phyloP scores from a whole-genome alignment of 2,113 vertebrate species.

The Martes martes region DNA sequence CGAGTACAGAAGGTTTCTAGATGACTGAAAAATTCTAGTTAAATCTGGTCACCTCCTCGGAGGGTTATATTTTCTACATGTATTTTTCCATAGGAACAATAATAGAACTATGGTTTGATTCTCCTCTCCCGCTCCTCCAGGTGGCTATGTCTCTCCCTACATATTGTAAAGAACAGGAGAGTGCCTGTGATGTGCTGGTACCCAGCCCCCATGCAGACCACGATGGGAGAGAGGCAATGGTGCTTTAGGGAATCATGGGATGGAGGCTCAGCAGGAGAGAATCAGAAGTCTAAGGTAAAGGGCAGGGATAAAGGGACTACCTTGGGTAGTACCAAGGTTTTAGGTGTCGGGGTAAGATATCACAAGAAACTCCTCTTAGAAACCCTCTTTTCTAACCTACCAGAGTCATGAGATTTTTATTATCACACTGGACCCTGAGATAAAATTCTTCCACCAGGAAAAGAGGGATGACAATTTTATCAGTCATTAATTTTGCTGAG shows the following conservation, averaged over 20 bases:
- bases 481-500: background rate
- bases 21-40: background rate
- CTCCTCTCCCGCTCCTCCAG: background rate
- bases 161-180: background rate
- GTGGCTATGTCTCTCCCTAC: background rate
- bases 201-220: too few relatives aligned
- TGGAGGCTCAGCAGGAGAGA: background rate
- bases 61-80: background rate
- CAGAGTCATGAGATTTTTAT: background rate
- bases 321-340: background rate
- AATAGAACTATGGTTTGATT: background rate
- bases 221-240: rapidly evolving
- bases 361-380: background rate
- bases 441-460: background rate
- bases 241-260: background rate
- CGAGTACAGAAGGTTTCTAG: background rate
- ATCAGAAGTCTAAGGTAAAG: background rate
- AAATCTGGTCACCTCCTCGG: background rate
- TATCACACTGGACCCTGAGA: background rate
- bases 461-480: background rate
- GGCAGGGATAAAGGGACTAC: background rate
- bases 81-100: background rate
- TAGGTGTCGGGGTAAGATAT: background rate
- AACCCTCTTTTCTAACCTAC: background rate
- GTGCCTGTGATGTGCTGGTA: background rate